These are phyloP conservation scores for Daktulosphaira vitifoliae DNA, from an alignment of 1,140 invertebrate species.

Conservation along the genomic window DNA sequence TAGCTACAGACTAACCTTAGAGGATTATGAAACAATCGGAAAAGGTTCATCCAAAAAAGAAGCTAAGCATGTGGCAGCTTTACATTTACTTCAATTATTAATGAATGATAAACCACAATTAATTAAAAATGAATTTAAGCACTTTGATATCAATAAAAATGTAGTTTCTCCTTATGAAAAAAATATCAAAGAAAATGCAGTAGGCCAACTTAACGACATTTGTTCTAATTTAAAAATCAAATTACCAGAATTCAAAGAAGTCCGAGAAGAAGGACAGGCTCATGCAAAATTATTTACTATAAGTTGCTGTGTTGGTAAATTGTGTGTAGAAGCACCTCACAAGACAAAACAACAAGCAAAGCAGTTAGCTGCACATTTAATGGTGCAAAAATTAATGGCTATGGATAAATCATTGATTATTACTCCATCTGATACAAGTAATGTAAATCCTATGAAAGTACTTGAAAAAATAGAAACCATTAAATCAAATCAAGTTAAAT, in stretches of 20 bases:
- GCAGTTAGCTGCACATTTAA: conserved; percentile 48
- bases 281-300: conserved; percentile 60
- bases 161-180: conserved; percentile 37
- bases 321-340: conserved; percentile 47
- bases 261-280: conserved; percentile 60
- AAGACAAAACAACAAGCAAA: conserved; percentile 53
- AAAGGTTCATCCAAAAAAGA: conserved; percentile 59
- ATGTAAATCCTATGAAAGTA: neutral
- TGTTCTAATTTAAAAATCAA: conserved; percentile 56
- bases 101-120: neutral
- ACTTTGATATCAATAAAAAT: conserved; percentile 27
- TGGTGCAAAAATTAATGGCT: conserved; percentile 44
- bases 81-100: conserved; percentile 48
- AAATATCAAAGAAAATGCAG: conserved; percentile 37
- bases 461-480: conserved; percentile 1
- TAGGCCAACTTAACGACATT: conserved; percentile 43
- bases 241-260: conserved; percentile 52
- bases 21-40: conserved; percentile 43
- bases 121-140: conserved; percentile 6
- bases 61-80: conserved; percentile 59
- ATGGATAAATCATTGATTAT: conserved; percentile 5
- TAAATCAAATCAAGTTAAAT: neutral
- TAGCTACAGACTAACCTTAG: conserved; percentile 45
- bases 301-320: conserved; percentile 54
- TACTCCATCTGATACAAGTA: neutral